Evolutionary conservation across 2,888 invertebrate species (phyloP).

Genomic region (Drosophila diplacantha): DNA sequence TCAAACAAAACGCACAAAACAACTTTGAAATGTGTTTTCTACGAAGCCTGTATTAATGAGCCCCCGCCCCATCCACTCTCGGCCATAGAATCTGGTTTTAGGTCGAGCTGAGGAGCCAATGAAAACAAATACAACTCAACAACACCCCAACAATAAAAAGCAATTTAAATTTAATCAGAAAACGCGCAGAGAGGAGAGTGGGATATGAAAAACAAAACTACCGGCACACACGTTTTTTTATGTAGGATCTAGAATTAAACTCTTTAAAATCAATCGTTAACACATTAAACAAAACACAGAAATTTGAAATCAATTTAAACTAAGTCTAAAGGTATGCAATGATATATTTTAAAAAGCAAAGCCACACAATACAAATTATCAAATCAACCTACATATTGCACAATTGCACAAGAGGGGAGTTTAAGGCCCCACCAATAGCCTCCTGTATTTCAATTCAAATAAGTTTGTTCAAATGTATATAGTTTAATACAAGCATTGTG

Average conservation of each 20-base stretch:
- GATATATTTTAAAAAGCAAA: neutral
- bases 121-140: constrained; percentile 27
- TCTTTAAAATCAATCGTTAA: neutral
- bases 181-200: neutral
- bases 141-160: constrained; percentile 33
- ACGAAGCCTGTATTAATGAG: constrained; percentile 20
- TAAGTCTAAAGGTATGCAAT: neutral
- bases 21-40: constrained; percentile 27
- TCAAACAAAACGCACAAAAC: constrained; percentile 13
- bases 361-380: neutral
- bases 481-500: neutral
- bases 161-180: constrained; percentile 39
- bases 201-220: constrained; percentile 16
- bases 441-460: neutral
- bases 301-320: neutral
- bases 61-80: neutral
- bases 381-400: neutral
- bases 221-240: constrained; percentile 20
- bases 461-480: neutral
- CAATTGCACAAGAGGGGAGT: neutral
- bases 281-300: neutral
- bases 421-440: neutral
- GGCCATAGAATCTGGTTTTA: constrained; percentile 34
- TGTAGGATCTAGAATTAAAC: neutral
- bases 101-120: constrained; percentile 6